Evolutionary conservation across 2,888 invertebrate genomes (phyloP), one percentile per base, ranked within the genome.

Genomic region (Pheosia tremula): DNA sequence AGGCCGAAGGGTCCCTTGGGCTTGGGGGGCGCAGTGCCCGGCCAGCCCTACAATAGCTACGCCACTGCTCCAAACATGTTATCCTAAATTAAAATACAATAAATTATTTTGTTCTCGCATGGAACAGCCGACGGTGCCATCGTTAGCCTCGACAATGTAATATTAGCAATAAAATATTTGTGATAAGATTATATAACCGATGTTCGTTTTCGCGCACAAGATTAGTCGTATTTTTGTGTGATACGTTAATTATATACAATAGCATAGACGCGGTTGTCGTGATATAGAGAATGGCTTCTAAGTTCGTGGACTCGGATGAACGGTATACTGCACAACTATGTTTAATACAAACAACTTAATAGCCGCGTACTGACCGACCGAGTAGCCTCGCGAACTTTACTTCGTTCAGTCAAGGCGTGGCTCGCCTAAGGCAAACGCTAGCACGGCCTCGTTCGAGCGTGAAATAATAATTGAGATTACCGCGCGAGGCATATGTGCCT

Each of bases 121-220:
- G 59, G 60, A 61, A 8, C 47, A 62, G 65, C 61, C 64, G 67
- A 59, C 63, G 61, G 71, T 68, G 67, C 11, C 36, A 24, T 36
- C 72, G 59, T 64, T 72, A 76, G 80, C 80, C 79, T 83, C 83
- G 79, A 83, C 72, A 79, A 75, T 78, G 79, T 84, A 88, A 79
- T 83, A 74, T 85, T 89, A 93, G 93, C 92, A 91, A 91, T 93
- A 91, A 90, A 82, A 63, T 50, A 75, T 86, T 87, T 91, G 91
- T 91, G 92, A 92, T 92, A 91, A 86, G 85, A 80, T 68, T 78
- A 74, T 79, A 69, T 74, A 79, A 80, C 77, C 71, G 66, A 71
- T 73, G 79, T 84, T 84, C 70, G 78, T 83, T 85, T 80, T 71
- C 80, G 81, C 87, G 90, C 90, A 90, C 89, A 88, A 88, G 66